Evolutionary conservation across 2,797 vertebrate genomes (phyloP).

Genomic region (Ara ararauna): DNA sequence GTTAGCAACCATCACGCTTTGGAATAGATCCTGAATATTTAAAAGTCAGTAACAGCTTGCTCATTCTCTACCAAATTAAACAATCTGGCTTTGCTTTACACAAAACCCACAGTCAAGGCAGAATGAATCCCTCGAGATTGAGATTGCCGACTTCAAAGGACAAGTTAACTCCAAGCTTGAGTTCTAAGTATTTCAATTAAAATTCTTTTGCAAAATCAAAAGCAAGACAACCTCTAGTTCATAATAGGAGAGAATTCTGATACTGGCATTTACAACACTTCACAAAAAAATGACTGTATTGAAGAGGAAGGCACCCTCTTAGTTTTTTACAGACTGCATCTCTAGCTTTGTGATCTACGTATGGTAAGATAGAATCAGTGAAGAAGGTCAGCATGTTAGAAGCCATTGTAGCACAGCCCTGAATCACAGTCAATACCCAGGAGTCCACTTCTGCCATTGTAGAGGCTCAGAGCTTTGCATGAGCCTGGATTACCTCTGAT

Average conservation of each 20-base stretch:
- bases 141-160: conserved; percentile 30
- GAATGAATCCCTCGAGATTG: conserved; percentile 34
- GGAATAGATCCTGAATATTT: conserved; percentile 39
- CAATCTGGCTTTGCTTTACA: conserved; percentile 51
- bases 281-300: not conserved
- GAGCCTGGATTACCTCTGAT: not conserved
- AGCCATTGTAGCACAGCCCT: not conserved
- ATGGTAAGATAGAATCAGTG: not conserved
- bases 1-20: conserved; percentile 7
- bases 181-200: conserved; percentile 32
- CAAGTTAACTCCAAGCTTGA: conserved; percentile 15
- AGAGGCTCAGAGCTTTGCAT: not conserved
- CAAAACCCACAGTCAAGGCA: conserved; percentile 28
- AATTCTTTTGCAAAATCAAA: conserved; percentile 36
- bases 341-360: not conserved
- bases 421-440: not conserved
- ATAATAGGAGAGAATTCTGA: not conserved
- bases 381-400: not conserved
- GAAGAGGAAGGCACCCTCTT: not conserved
- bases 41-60: conserved; percentile 35
- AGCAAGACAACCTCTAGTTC: conserved; percentile 9
- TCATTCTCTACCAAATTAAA: conserved; percentile 17
- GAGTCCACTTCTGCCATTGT: not conserved
- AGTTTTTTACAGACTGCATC: not conserved
- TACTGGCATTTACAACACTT: not conserved